Base-by-base conservation (phyloP, 2,797 vertebrate genomes). In the Chiloscyllium punctatum region DNA sequence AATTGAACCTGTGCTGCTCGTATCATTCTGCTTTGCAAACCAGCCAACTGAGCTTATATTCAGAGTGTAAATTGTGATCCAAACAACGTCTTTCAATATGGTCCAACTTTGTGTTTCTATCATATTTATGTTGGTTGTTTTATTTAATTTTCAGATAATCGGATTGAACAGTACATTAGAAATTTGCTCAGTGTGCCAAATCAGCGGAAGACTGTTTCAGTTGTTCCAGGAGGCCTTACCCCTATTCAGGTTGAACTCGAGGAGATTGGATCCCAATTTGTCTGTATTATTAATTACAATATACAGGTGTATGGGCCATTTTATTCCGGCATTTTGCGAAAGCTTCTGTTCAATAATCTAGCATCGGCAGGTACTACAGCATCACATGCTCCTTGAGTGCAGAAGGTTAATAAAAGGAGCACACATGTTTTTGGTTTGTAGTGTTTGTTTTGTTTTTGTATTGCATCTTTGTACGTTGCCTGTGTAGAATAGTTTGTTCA, bases 231-330 rank as follows among this genome's bases (percentile, higher is more conserved):
- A 57, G 98, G 99, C 82, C 97, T 99, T 96, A 97, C 97, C 0
- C 97, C 98, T 91, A 97, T 99, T 96, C 98, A 98, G 95, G 96
- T 97, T 0, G 99, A 99, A 96, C 97, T 99, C 33, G 97, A 98
- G 92, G 88, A 96, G 0, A 82, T 99, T 62, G 98, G 98, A 92
- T 97, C 97, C 94, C 98, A 98, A 94, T 99, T 98, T 66, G 96
- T 98, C 57, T 97, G 96, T 97, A 97, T 99, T 95, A 98, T 99
- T 94, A 98, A 98, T 97, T 98, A 98, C 97, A 99, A 99, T 97
- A 98, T 98, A 96, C 97, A 97, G 96, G 98, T 99, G 13, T 99
- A 99, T 71, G 98, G 98, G 97, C 98, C 98, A 37, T 99, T 99
- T 97, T 99, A 99, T 95, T 97, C 98, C 6, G 98, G 97, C 96